Percentiles rank a stretch among this genome's conserved stretches.
phyloP scores from a whole-genome alignment of 2,113 vertebrate species.

The Excalfactoria chinensis region DNA sequence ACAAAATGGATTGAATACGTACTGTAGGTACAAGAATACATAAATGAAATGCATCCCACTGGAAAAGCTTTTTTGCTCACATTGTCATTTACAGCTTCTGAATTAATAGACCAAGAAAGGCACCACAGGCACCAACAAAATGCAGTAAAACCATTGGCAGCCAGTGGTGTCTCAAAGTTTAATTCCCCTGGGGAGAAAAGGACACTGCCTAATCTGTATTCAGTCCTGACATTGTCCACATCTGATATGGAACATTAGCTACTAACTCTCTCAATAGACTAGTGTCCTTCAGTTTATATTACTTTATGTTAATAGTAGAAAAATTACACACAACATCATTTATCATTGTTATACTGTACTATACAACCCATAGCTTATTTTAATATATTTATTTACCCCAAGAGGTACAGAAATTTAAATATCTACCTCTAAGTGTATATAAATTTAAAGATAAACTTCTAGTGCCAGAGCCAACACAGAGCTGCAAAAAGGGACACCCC shows the following conservation, averaged over 20 bases:
- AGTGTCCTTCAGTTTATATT: conserved; percentile 99
- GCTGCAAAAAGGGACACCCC: neutral
- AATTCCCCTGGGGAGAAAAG: conserved; percentile 97
- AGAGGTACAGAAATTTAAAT: conserved; percentile 84
- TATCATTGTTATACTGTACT: conserved; percentile 97
- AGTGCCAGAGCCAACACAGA: conserved; percentile 39
- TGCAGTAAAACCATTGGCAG: conserved; percentile 92
- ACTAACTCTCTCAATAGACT: conserved; percentile 99
- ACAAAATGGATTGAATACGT: conserved; percentile 73
- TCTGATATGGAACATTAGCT: conserved; percentile 99
- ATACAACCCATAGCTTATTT: conserved; percentile 84
- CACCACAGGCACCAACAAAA: conserved; percentile 91
- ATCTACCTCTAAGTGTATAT: conserved; percentile 43
- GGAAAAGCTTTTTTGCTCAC: conserved; percentile 83
- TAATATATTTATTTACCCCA: conserved; percentile 96
- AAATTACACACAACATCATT: conserved; percentile 99
- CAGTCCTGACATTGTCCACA: conserved; percentile 99
- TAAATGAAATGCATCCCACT: conserved; percentile 83
- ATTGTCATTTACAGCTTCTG: conserved; percentile 85
- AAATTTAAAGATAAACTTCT: conserved; percentile 67
- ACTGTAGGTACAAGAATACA: conserved; percentile 61
- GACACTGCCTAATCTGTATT: conserved; percentile 99
- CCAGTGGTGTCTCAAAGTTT: conserved; percentile 93
- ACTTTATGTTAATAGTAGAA: conserved; percentile 99
- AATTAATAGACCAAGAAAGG: conserved; percentile 96